Percentiles rank a stretch among this genome's conserved stretches.
Evolutionary conservation across 1,140 invertebrate genomes (phyloP).

Genomic region (Ceratina japonica): DNA sequence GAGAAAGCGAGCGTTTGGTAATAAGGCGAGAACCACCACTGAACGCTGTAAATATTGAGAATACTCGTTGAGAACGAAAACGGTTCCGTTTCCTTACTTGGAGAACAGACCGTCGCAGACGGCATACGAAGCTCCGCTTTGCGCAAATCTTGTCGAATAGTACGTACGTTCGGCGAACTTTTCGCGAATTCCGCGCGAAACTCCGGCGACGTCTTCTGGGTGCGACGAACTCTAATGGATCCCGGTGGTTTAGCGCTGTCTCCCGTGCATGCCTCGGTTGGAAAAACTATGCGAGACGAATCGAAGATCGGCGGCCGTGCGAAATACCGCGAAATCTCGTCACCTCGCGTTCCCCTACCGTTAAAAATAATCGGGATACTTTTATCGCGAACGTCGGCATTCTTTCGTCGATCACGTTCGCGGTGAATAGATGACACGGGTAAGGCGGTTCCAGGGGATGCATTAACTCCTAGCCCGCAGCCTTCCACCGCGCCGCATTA

Average conservation of each 20-base stretch:
- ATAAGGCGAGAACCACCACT: neutral
- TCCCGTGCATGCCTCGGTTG: neutral
- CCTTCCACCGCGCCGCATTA: neutral
- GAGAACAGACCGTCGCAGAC: neutral
- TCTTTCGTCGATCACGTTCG: neutral
- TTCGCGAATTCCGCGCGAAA: neutral
- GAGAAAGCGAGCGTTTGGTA: slow-evolving; percentile 13
- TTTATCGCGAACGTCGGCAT: neutral
- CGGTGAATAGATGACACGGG: neutral
- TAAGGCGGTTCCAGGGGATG: neutral
- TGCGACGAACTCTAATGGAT: neutral
- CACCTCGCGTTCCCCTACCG: neutral
- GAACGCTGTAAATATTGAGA: neutral
- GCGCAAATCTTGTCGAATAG: no score
- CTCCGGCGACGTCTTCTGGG: neutral
- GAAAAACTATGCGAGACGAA: neutral
- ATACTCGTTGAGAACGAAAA: neutral
- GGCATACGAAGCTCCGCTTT: neutral
- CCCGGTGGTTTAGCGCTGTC: neutral
- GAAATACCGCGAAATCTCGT: neutral
- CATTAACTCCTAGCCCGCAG: neutral
- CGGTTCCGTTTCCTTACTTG: no score
- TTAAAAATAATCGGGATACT: neutral
- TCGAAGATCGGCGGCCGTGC: neutral
- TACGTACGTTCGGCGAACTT: neutral